phyloP scores from a whole-genome alignment of 2,888 invertebrate species.

The Orchesella flavescens region DNA sequence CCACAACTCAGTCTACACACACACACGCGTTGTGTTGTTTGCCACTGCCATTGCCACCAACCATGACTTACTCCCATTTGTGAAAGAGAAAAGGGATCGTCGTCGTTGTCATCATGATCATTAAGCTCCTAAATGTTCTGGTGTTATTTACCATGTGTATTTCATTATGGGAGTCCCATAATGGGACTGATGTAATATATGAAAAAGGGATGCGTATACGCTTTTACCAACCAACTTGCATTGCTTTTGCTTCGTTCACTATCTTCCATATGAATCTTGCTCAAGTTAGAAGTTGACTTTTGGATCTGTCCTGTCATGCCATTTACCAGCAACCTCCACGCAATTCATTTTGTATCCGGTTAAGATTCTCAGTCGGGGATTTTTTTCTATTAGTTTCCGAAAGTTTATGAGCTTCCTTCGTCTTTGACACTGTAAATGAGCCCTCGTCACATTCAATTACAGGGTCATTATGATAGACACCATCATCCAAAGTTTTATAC shows the following conservation, averaged over 20 bases:
- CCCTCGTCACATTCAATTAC: conserved; percentile 57
- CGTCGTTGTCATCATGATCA: too few species aligned
- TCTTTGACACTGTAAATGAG: conserved; percentile 60
- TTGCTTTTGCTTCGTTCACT: too few species aligned
- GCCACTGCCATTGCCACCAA: background rate
- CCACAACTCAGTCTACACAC: too few species aligned
- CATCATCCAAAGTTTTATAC: conserved; percentile 23
- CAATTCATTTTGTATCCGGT: conserved; percentile 35
- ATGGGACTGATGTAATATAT: too few species aligned
- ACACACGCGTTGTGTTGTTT: background rate
- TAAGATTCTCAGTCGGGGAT: background rate
- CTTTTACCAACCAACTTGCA: too few species aligned
- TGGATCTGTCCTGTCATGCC: too few species aligned
- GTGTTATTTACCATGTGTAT: background rate
- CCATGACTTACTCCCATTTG: background rate
- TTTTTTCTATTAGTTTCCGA: background rate
- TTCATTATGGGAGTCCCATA: too few species aligned
- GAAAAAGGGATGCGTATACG: too few species aligned
- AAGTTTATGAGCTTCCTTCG: conserved; percentile 33
- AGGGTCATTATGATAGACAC: conserved; percentile 59
- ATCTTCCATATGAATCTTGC: too few species aligned
- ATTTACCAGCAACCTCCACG: too few species aligned
- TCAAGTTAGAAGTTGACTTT: too few species aligned
- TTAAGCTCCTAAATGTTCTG: conserved; percentile 22
- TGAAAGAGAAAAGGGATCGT: background rate